Evolutionary conservation across 2,797 vertebrate species (phyloP).

Genomic region (Halcyon chelicuti): DNA sequence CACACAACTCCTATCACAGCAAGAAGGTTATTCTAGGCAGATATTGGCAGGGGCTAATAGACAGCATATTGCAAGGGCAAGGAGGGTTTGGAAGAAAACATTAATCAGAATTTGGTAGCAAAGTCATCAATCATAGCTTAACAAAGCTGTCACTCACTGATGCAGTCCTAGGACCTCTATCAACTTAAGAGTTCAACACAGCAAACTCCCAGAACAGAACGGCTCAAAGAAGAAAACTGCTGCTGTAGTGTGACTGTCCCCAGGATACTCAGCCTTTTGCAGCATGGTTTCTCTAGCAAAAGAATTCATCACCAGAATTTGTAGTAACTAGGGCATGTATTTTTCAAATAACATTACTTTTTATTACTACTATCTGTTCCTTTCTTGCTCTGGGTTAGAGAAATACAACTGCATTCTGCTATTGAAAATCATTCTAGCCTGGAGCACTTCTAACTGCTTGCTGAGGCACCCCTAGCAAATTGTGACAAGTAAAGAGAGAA

Average conservation of each 20-base stretch:
- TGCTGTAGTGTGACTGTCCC: conserved; percentile 3
- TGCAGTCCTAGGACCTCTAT: conserved; percentile 43
- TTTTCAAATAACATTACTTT: not conserved
- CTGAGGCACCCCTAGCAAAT: not conserved
- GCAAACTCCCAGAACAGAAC: not conserved
- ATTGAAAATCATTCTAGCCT: not conserved
- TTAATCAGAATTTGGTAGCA: conserved; percentile 69
- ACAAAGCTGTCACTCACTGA: conserved; percentile 58
- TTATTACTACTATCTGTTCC: not conserved
- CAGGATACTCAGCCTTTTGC: not conserved
- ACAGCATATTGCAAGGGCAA: conserved; percentile 66
- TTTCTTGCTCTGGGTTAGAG: not conserved
- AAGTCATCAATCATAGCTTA: conserved; percentile 72
- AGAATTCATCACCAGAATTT: not conserved
- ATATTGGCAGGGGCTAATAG: conserved; percentile 77
- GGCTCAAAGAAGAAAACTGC: not conserved
- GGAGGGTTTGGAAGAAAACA: conserved; percentile 64
- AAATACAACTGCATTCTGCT: not conserved
- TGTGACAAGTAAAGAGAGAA: not conserved
- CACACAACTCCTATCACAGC: conserved; percentile 63
- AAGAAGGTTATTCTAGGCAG: conserved; percentile 66
- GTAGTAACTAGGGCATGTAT: not conserved
- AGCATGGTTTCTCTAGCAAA: not conserved
- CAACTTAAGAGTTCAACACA: conserved; percentile 32
- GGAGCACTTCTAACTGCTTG: not conserved